Percentiles rank a stretch among this genome's conserved stretches.
phyloP scores from a whole-genome alignment of 1,140 invertebrate species.

The Delia radicum region DNA sequence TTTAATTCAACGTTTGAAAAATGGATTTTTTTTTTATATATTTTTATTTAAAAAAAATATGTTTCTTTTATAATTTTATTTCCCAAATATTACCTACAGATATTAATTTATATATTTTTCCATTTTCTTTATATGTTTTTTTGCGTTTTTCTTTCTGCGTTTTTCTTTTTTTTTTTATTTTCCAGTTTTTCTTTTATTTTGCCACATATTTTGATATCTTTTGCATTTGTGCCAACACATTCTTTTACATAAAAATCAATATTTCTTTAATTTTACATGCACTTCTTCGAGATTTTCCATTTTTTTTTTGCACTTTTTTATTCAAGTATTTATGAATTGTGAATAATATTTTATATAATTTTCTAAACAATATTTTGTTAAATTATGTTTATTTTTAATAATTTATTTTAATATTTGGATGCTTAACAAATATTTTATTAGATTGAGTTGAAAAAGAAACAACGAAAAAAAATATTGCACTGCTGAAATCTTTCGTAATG shows the following conservation, averaged over 20 bases:
- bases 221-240: conserved; percentile 1
- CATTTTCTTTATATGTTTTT: no score
- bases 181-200: not conserved
- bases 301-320: not conserved
- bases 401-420: not conserved
- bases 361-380: not conserved
- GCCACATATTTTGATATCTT: not conserved
- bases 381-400: not conserved
- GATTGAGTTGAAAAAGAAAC: not conserved
- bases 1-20: no score
- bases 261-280: not conserved
- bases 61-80: no score
- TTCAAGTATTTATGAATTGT: no score
- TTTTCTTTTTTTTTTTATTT: not conserved
- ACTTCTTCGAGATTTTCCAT: not conserved
- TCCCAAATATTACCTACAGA: no score
- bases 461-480: not conserved
- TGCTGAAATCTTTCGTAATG: not conserved
- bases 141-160: no score
- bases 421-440: not conserved
- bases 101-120: no score
- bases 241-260: not conserved
- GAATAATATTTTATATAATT: not conserved
- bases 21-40: no score
- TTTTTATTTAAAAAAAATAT: no score